Evolutionary conservation across 2,113 vertebrate genomes (phyloP), one percentile per base, ranked within the genome.

Genomic region (Pygoscelis adeliae): DNA sequence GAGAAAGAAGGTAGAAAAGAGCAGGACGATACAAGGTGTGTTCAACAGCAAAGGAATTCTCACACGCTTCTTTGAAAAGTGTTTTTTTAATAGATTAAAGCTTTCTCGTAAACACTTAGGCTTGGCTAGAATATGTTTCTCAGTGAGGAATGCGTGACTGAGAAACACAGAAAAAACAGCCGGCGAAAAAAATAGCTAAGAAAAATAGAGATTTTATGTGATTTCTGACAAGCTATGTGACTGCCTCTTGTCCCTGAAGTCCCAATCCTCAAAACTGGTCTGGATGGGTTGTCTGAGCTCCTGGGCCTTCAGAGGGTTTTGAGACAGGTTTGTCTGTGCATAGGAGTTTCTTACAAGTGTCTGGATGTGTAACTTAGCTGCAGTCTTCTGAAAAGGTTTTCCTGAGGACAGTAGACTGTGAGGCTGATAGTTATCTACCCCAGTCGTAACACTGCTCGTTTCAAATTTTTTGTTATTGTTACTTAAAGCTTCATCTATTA

Each of bases 101-200:
- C 32, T 70, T 94, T 84, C 78, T 89, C 56, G 76, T 76, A 73
- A 97, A 61, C 16, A n/a, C 62, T 85, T 76, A 13, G 40, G 30
- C 58, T 86, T 92, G 88, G 66, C 62, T 80, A 61, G 25, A 58
- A n/a, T 78, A 25, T n/a, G 30, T 89, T 94, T 82, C 61, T 94
- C 25, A 65, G 34, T 10, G 32, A 90, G 85, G 92, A 97, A 97
- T 88, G 84, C 4, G 4, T 96, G 90, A 83, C 94, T 83, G 89
- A 83, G 53, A 88, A 91, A 91, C 82, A 70, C 1, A 15, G 27
- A 38, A 76, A 72, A 71, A 96, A 70, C 84, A 96, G 73, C 84
- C 89, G 91, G n/a, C 9, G 44, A 46, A 3, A 4, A 47, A 78
- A 83, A 46, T 7, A 91, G 38, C 87, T 40, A 34, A 83, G 81